These are phyloP conservation scores for Trinorchestia longiramus DNA, from an alignment of 1,140 invertebrate species.

Conservation along the genomic window DNA sequence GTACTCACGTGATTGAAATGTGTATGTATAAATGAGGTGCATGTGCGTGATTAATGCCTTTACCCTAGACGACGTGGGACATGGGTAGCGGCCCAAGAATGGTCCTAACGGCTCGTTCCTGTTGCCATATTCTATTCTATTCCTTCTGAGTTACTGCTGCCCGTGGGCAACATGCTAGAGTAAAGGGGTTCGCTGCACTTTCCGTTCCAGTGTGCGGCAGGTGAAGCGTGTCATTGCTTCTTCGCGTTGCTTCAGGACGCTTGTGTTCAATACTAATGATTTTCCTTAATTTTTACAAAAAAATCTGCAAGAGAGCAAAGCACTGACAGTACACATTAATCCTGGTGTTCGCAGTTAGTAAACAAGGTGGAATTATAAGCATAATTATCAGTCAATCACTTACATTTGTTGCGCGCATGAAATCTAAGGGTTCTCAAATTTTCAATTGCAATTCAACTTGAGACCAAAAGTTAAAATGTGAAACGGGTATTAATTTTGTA, in stretches of 20 bases:
- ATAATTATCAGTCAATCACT: not conserved
- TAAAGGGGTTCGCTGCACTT: not conserved
- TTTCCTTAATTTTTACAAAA: not conserved
- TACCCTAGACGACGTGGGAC: too few species aligned
- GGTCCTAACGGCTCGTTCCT: too few species aligned
- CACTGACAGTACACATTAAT: not conserved
- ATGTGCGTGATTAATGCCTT: too few species aligned
- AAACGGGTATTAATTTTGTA: not conserved
- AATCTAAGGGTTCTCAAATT: not conserved
- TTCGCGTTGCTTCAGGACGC: not conserved
- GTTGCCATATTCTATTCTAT: too few species aligned
- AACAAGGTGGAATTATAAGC: not conserved
- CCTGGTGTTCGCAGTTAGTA: not conserved
- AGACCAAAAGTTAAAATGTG: not conserved
- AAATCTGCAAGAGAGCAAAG: not conserved
- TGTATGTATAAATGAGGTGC: too few species aligned
- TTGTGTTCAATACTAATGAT: not conserved
- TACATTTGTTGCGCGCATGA: not conserved
- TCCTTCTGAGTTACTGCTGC: not conserved
- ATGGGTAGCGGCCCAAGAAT: too few species aligned
- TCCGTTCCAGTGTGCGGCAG: not conserved
- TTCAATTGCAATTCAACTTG: not conserved
- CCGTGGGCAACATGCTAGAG: not conserved
- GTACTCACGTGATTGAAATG: too few species aligned
- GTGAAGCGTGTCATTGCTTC: not conserved